Conservation (phyloP, 2,888 invertebrate species). For the Tipula unca region DNA sequence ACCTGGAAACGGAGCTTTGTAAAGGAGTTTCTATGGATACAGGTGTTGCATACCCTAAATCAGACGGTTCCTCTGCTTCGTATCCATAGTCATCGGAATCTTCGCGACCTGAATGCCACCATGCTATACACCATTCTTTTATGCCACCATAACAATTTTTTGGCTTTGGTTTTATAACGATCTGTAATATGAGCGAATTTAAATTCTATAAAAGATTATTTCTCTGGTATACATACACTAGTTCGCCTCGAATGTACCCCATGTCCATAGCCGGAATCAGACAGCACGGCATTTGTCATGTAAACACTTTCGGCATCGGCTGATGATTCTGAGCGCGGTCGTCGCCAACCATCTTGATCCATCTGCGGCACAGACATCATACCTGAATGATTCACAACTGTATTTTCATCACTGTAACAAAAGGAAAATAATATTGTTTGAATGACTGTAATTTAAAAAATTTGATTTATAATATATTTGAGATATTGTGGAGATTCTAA, state of each 20-base stretch:
- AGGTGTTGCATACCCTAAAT: slow-evolving; percentile 68
- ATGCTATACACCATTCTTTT: slow-evolving; percentile 75
- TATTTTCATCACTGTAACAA: slow-evolving; percentile 69
- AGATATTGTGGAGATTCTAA: too few species aligned
- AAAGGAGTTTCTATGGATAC: slow-evolving; percentile 81
- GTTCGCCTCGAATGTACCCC: slow-evolving; percentile 41
- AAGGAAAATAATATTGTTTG: slow-evolving; percentile 21
- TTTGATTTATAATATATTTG: too few species aligned
- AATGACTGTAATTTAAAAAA: too few species aligned
- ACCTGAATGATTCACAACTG: slow-evolving; percentile 47
- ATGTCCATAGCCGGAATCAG: slow-evolving; percentile 35
- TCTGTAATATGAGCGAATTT: neutral
- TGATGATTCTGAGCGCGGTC: slow-evolving; percentile 71
- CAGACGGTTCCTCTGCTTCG: slow-evolving; percentile 68
- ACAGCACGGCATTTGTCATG: slow-evolving; percentile 40
- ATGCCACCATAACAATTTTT: slow-evolving; percentile 44
- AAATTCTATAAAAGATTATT: neutral
- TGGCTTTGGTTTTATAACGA: slow-evolving; percentile 29
- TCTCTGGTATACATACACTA: slow-evolving; percentile 35
- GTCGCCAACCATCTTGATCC: slow-evolving; percentile 59
- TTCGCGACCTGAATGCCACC: slow-evolving; percentile 85
- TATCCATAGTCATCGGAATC: slow-evolving; percentile 65
- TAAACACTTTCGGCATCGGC: slow-evolving; percentile 69
- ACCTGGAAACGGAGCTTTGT: slow-evolving; percentile 76
- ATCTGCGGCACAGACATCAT: slow-evolving; percentile 38